Conservation (phyloP, 2,888 invertebrate genomes). For the Rhaphigaster nebulosa region DNA sequence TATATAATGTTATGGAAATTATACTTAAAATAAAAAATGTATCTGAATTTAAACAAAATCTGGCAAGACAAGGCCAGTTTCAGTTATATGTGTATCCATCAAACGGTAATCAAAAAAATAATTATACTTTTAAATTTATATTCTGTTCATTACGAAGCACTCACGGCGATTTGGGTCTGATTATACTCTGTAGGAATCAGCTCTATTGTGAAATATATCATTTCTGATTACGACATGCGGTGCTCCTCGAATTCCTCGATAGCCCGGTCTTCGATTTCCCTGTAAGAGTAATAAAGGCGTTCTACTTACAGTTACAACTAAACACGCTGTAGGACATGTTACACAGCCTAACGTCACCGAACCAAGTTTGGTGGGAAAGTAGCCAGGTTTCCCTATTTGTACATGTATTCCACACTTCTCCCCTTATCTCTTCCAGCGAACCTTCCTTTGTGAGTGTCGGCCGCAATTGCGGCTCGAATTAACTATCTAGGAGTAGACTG, state of each 20-base stretch:
- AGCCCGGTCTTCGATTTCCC: neutral
- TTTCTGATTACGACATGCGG: neutral
- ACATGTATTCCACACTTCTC: slow-evolving; percentile 37
- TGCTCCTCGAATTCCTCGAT: neutral
- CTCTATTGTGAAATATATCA: neutral
- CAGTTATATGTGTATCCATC: no score
- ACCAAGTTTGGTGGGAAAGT: slow-evolving; percentile 47
- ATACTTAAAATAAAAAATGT: no score
- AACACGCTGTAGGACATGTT: slow-evolving; percentile 29
- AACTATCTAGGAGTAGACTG: neutral
- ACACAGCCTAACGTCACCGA: slow-evolving; percentile 1
- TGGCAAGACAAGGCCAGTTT: no score
- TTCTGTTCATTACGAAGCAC: no score
- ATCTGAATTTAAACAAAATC: no score
- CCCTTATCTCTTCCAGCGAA: slow-evolving; percentile 29
- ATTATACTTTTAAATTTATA: no score
- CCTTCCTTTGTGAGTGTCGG: neutral
- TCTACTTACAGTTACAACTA: slow-evolving; percentile 19
- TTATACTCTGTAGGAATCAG: neutral
- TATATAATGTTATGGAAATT: no score
- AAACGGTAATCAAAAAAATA: no score
- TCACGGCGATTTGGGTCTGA: neutral
- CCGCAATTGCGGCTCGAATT: neutral
- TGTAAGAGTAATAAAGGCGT: slow-evolving; percentile 28
- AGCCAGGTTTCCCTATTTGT: slow-evolving; percentile 36